These are phyloP conservation scores for Adelges cooleyi DNA, from an alignment of 1,140 invertebrate species.

Conservation along the genomic window DNA sequence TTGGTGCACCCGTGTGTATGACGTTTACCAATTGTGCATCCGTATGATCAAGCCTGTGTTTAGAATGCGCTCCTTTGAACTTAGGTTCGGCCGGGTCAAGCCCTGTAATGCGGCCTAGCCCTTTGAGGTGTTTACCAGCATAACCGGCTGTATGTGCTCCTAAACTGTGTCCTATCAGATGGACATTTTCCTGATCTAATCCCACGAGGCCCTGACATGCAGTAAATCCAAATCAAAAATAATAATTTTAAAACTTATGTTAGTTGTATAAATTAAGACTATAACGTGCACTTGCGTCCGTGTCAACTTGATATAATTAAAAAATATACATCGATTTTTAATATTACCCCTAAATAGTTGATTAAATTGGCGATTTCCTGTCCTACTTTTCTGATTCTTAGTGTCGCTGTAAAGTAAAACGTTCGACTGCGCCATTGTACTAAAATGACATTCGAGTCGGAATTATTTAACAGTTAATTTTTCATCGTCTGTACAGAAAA, in stretches of 20 bases:
- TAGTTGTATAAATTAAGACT: too few species aligned
- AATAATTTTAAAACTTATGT: too few species aligned
- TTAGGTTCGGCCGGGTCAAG: conserved; percentile 78
- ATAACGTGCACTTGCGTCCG: too few species aligned
- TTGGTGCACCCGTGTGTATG: conserved; percentile 76
- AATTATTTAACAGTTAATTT: conserved; percentile 59
- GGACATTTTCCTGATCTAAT: conserved; percentile 55
- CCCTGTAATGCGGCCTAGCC: conserved; percentile 66
- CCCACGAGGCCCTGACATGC: conserved; percentile 53
- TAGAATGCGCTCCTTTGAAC: conserved; percentile 70
- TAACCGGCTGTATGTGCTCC: conserved; percentile 77
- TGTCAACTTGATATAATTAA: too few species aligned
- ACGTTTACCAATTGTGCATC: conserved; percentile 77
- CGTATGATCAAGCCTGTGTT: conserved; percentile 62
- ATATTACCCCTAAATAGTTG: conserved; percentile 51
- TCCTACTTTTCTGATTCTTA: conserved; percentile 69
- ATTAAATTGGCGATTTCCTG: conserved; percentile 69
- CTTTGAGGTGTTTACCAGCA: conserved; percentile 56
- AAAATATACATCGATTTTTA: too few species aligned
- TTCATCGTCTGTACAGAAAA: conserved; percentile 60
- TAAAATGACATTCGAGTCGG: conserved; percentile 69
- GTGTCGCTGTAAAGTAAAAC: conserved; percentile 64
- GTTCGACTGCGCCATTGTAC: conserved; percentile 79
- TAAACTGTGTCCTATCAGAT: conserved; percentile 72
- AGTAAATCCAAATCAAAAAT: not conserved